phyloP scores from a whole-genome alignment of 1,140 invertebrate species.

The Drosophila burlai region DNA sequence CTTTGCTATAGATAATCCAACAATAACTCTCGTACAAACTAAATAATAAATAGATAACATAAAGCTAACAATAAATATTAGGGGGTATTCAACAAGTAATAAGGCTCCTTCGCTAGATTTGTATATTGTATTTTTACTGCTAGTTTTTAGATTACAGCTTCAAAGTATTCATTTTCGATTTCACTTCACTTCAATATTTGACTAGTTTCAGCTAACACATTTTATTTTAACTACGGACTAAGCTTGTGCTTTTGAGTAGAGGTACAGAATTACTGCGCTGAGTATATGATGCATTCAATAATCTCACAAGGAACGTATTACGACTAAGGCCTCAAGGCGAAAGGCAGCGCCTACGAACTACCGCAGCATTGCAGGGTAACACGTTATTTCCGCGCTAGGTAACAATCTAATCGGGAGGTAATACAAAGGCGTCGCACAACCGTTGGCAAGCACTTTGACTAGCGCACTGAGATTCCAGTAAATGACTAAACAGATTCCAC shows the following conservation, averaged over 20 bases:
- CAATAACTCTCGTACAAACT: slow-evolving; percentile 42
- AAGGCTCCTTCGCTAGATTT: slow-evolving; percentile 27
- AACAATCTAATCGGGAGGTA: slow-evolving; percentile 60
- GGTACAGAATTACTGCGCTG: slow-evolving; percentile 44
- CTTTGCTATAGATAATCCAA: slow-evolving; percentile 56
- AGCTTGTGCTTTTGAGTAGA: slow-evolving; percentile 52
- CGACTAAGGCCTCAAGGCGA: slow-evolving; percentile 73
- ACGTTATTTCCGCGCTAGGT: slow-evolving; percentile 24
- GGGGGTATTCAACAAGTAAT: slow-evolving; percentile 53
- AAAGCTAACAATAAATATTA: slow-evolving; percentile 41
- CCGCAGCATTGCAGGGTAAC: slow-evolving; percentile 38
- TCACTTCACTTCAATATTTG: slow-evolving; percentile 73
- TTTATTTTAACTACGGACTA: slow-evolving; percentile 58
- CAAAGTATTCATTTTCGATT: slow-evolving; percentile 49
- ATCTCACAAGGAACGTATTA: slow-evolving; percentile 76
- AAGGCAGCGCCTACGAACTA: slow-evolving; percentile 73
- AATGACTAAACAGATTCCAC: slow-evolving; percentile 35
- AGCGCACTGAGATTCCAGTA: slow-evolving; percentile 64
- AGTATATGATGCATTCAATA: slow-evolving; percentile 43
- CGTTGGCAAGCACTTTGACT: slow-evolving; percentile 71
- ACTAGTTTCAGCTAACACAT: slow-evolving; percentile 72
- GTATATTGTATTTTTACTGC: slow-evolving; percentile 54
- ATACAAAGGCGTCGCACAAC: slow-evolving; percentile 78
- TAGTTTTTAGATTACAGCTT: slow-evolving; percentile 53
- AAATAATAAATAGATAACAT: slow-evolving; percentile 53